Evolutionary conservation across 2,888 invertebrate genomes (phyloP).

Genomic region (Chelonus formosanus): DNA sequence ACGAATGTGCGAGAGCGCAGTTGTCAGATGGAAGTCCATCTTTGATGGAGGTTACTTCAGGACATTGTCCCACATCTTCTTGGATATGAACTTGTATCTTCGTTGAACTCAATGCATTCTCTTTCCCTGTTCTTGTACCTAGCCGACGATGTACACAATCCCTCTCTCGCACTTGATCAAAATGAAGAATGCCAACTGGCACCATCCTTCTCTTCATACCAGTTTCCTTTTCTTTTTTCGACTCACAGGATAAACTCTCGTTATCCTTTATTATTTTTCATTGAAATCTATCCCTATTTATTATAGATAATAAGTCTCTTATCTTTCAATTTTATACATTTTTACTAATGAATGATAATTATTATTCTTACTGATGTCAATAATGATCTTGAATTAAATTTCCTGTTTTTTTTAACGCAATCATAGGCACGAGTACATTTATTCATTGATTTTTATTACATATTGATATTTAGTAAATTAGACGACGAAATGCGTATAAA

Average conservation of each 20-base stretch:
- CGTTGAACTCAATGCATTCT: constrained; percentile 51
- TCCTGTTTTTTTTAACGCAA: no score
- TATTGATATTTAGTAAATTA: constrained; percentile 8
- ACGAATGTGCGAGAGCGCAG: constrained; percentile 15
- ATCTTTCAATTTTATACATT: no score
- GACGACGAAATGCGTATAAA: constrained; percentile 8
- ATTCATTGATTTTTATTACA: constrained; percentile 30
- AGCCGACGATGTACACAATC: constrained; percentile 33
- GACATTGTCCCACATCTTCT: constrained; percentile 64
- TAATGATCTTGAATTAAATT: no score
- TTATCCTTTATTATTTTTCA: background rate
- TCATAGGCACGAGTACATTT: no score
- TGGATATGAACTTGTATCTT: constrained; percentile 60
- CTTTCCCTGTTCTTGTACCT: constrained; percentile 50
- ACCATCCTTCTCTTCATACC: constrained; percentile 15
- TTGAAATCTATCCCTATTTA: constrained; percentile 1
- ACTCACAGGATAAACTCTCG: constrained; percentile 3
- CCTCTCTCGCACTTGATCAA: constrained; percentile 20
- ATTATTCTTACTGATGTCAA: no score
- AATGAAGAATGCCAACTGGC: constrained; percentile 30
- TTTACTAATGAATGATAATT: no score
- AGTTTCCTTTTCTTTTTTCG: constrained; percentile 24
- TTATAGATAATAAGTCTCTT: no score
- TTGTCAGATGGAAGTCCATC: constrained; percentile 57
- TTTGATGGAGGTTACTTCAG: constrained; percentile 64